Evolutionary conservation across 2,797 vertebrate genomes (phyloP), one percentile per base, ranked within the genome.

Genomic region (Epinephelus malabaricus): DNA sequence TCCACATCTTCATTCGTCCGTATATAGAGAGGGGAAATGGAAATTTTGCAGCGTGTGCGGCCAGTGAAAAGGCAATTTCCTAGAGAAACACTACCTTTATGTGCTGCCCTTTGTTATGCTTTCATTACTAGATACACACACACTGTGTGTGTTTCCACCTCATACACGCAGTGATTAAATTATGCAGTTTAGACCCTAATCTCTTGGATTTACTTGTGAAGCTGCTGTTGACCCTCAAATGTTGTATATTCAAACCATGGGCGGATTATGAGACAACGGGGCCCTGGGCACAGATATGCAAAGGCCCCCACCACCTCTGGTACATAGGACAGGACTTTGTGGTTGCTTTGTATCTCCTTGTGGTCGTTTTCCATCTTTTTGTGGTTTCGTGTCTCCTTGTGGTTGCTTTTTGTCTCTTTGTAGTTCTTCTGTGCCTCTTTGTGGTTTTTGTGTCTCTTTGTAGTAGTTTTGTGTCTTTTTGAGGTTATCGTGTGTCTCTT

Each of bases 31-130:
- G 76, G 79, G 78, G 78, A 89, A 88, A 91, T 93, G 85, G 85
- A 93, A 93, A 92, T 89, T 70, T 70, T 78, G 27, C 61, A 25
- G 59, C 27, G 69, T 69, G 73, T 87, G 84, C 63, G 21, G 77
- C 73, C 75, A 64, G 76, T 87, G 86, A 90, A 92, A 88, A 92
- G 89, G 81, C 85, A 90, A 91, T 93, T 93, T 94, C 86, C 83
- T 63, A 25, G 74, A 86, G 73, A 85, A 62, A 67, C 54, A n/a
- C 17, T 55, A n/a, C 59, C 23, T 62, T 81, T 75, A 61, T 60
- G 55, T 47, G 17, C 76, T 81, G 73, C 64, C 63, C 84, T 86
- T 88, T 89, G 81, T 92, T 91, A 83, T 79, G 75, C 73, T 87
- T 83, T 85, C 69, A 90, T 90, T 80, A 77, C 17, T 70, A 56